Evolutionary conservation across 2,797 vertebrate genomes (phyloP).

Genomic region (Mus spretus): DNA sequence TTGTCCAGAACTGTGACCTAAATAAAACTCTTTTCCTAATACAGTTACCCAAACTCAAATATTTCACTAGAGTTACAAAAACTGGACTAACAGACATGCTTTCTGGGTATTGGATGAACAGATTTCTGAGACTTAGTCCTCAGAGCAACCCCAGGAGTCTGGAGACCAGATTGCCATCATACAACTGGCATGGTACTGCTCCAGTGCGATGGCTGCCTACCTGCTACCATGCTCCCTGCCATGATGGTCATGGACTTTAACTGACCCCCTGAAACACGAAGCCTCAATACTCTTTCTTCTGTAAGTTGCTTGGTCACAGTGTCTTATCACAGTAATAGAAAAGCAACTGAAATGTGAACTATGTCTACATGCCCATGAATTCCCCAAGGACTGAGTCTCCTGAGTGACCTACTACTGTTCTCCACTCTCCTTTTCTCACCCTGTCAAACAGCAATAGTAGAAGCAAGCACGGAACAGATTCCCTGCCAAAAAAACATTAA

Average conservation of each 20-base stretch:
- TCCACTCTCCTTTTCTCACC: neutral
- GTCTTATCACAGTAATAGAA: neutral
- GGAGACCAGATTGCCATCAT: neutral
- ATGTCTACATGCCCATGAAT: neutral
- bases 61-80: neutral
- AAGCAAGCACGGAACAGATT: neutral
- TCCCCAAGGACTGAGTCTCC: neutral
- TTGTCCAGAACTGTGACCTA: neutral
- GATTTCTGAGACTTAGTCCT: neutral
- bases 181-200: neutral
- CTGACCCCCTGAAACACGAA: neutral
- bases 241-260: neutral
- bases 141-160: neutral
- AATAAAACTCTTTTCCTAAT: neutral
- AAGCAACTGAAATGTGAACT: neutral
- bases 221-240: too few species aligned
- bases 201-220: neutral
- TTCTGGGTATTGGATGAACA: neutral
- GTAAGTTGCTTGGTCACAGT: neutral
- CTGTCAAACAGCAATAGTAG: too few species aligned
- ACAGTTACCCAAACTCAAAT: neutral
- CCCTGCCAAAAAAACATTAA: neutral
- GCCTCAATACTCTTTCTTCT: neutral
- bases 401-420: rapidly evolving
- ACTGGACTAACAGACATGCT: neutral